Evolutionary conservation across 23 tunicate genomes (phyloP).

Genomic region (Trididemnum miniatum): DNA sequence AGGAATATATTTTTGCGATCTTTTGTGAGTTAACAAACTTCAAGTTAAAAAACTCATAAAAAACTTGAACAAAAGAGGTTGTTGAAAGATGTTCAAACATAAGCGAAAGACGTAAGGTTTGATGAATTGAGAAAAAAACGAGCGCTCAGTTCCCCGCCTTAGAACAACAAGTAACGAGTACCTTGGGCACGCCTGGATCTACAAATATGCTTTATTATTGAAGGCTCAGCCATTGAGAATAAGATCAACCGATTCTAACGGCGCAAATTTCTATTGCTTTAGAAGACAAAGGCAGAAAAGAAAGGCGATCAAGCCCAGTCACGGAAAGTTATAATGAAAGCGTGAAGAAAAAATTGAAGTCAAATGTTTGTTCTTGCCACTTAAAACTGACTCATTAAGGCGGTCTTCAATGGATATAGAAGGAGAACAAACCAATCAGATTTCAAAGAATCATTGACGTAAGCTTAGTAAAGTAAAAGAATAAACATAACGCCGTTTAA

Average conservation of each 20-base stretch:
- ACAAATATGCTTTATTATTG: slow-evolving; percentile 2
- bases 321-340: neutral
- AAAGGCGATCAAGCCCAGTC: neutral
- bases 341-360: neutral
- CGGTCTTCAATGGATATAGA: neutral
- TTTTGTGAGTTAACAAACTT: neutral
- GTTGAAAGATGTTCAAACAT: slow-evolving; percentile 25
- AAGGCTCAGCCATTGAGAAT: neutral
- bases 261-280: neutral
- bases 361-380: neutral
- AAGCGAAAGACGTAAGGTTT: neutral
- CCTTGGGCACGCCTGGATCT: slow-evolving; percentile 37
- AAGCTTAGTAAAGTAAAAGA: too few species aligned
- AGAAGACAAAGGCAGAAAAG: neutral
- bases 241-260: slow-evolving; percentile 6
- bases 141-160: slow-evolving; percentile 24
- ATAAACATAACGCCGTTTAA: too few species aligned
- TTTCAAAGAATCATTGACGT: too few species aligned
- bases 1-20: neutral
- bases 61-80: neutral
- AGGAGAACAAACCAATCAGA: too few species aligned
- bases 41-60: neutral
- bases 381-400: slow-evolving; percentile 1
- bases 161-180: slow-evolving; percentile 29
- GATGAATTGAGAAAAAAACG: slow-evolving; percentile 23